These are phyloP conservation scores for Gymnogyps californianus DNA, from an alignment of 2,113 vertebrate species.

Conservation along the genomic window DNA sequence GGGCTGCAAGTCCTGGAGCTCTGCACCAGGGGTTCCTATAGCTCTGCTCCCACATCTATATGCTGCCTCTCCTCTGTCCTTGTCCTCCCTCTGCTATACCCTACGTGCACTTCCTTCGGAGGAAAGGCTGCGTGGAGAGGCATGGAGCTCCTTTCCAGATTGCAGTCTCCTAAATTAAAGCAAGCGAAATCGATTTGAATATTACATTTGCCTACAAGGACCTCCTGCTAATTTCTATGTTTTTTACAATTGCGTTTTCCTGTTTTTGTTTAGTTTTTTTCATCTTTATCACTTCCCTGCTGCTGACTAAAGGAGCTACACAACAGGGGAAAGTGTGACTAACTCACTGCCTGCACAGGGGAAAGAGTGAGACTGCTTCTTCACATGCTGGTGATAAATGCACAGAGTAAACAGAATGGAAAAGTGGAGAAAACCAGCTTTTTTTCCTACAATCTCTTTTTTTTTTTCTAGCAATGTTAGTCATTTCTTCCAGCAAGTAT, in stretches of 20 bases:
- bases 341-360: constrained; percentile 45
- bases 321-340: constrained; percentile 63
- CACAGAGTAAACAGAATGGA: constrained; percentile 33
- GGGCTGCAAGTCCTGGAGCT: background rate
- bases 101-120: rapidly evolving
- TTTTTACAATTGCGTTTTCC: constrained; percentile 38
- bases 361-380: constrained; percentile 34
- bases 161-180: constrained; percentile 10
- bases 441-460: background rate
- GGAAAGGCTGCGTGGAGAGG: background rate
- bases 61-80: background rate
- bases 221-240: constrained; percentile 26
- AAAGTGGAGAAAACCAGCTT: constrained; percentile 16
- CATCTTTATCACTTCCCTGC: constrained; percentile 55
- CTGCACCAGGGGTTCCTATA: background rate
- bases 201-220: constrained; percentile 22
- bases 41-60: background rate
- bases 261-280: constrained; percentile 39
- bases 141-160: background rate
- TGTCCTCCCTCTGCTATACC: background rate
- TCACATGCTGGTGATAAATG: constrained; percentile 43
- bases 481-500: background rate
- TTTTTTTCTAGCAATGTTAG: background rate
- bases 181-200: background rate
- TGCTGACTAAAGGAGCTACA: constrained; percentile 47